These are phyloP conservation scores for Sturnus vulgaris DNA, from an alignment of 2,113 vertebrate species.

Conservation along the genomic window DNA sequence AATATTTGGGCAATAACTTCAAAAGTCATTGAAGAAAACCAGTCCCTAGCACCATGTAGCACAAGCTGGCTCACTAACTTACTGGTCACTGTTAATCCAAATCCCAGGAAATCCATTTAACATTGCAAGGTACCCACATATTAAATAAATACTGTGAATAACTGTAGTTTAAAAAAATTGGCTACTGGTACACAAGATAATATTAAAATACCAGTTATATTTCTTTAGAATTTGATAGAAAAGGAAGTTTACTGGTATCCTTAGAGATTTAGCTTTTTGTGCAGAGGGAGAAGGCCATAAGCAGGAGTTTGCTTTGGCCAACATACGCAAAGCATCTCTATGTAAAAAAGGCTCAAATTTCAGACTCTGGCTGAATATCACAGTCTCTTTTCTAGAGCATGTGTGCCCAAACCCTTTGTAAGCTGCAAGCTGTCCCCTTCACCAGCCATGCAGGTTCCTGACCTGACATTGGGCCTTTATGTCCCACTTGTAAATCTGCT, in stretches of 20 bases:
- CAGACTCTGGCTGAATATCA: not conserved
- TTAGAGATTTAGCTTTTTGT: not conserved
- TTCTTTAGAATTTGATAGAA: not conserved
- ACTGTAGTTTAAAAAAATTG: not conserved
- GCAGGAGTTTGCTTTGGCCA: not conserved
- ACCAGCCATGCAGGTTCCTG: not conserved
- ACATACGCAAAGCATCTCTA: not conserved
- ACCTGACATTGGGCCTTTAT: not conserved
- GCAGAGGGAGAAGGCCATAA: not conserved
- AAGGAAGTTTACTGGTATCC: not conserved
- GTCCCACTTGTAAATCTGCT: not conserved
- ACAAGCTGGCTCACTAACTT: not conserved
- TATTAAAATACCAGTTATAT: not conserved
- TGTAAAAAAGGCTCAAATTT: not conserved
- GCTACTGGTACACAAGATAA: not conserved
- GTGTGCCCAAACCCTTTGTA: not conserved
- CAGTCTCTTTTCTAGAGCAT: not conserved
- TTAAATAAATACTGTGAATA: not conserved
- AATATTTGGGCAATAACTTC: not conserved
- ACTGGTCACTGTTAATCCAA: not conserved
- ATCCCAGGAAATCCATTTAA: not conserved
- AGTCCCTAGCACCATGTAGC: not conserved
- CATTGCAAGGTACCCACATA: not conserved
- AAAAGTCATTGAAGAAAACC: not conserved
- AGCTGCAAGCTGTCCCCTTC: not conserved